phyloP scores from a whole-genome alignment of 2,797 vertebrate species.

The Cuniculus paca region DNA sequence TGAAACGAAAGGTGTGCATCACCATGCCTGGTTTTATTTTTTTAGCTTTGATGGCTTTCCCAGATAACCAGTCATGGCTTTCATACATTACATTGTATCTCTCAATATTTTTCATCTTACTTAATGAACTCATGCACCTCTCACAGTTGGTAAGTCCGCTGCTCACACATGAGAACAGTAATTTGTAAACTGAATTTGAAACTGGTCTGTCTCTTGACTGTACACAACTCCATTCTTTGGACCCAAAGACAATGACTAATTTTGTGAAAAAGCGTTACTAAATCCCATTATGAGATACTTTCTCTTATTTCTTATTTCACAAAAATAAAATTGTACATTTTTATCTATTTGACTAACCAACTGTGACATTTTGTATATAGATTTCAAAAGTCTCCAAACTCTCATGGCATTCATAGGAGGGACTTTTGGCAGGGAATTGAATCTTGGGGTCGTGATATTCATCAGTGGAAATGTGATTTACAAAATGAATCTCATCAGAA shows the following conservation, averaged over 20 bases:
- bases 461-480: neutral
- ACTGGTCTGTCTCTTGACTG: neutral
- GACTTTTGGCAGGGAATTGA: neutral
- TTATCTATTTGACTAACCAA: neutral
- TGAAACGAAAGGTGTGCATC: neutral
- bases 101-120: too few species aligned
- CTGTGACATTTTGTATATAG: neutral
- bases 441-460: neutral
- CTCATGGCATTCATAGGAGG: neutral
- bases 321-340: neutral
- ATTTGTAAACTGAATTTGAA: neutral
- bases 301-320: neutral
- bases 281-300: neutral
- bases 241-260: neutral
- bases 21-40: neutral
- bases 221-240: neutral
- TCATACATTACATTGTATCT: neutral
- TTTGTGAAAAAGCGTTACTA: neutral
- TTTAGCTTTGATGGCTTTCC: neutral
- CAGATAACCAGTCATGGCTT: neutral
- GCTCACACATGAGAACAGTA: rapidly evolving
- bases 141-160: neutral
- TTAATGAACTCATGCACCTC: neutral
- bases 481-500: neutral
- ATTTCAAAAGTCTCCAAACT: neutral